phyloP scores from a whole-genome alignment of 1,140 invertebrate species.

The Paracyclopina nana region DNA sequence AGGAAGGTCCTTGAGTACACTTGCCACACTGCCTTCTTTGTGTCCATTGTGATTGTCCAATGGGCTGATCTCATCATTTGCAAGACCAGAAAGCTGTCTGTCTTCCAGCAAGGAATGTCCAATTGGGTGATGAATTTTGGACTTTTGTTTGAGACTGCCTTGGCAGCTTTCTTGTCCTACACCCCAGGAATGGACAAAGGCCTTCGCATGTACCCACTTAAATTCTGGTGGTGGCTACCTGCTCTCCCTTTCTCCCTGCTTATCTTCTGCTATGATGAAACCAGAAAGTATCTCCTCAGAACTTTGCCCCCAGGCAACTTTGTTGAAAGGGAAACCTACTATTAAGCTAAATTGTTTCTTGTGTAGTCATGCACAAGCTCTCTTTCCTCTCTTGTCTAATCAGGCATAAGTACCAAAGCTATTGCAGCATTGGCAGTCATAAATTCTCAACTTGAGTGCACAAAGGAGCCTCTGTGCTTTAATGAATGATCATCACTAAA shows the following conservation, averaged over 20 bases:
- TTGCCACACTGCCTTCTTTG: slow-evolving; percentile 77
- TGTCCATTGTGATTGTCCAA: slow-evolving; percentile 92
- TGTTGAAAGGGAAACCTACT: slow-evolving; percentile 97
- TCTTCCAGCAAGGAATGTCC: slow-evolving; percentile 91
- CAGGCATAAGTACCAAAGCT: too few species aligned
- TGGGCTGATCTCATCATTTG: slow-evolving; percentile 98
- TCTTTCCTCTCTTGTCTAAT: too few species aligned
- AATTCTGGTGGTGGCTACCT: slow-evolving; percentile 96
- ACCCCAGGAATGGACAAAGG: slow-evolving; percentile 91
- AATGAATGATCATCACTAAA: too few species aligned
- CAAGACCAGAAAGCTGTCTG: slow-evolving; percentile 87
- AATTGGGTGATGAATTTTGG: slow-evolving; percentile 92
- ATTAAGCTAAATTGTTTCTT: too few species aligned
- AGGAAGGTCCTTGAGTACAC: slow-evolving; percentile 42
- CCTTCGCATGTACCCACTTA: slow-evolving; percentile 88
- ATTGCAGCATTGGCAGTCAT: too few species aligned
- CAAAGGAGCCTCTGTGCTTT: too few species aligned
- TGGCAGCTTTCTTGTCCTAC: slow-evolving; percentile 84
- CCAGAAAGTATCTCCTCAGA: slow-evolving; percentile 83
- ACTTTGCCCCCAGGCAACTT: slow-evolving; percentile 80
- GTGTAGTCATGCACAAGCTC: too few species aligned
- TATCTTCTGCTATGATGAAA: slow-evolving; percentile 95
- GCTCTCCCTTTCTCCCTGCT: slow-evolving; percentile 86
- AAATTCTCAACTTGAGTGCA: too few species aligned
- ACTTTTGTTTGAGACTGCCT: slow-evolving; percentile 72